Evolutionary conservation across 2,888 invertebrate species (phyloP).

Genomic region (Rhamnusium bicolor): DNA sequence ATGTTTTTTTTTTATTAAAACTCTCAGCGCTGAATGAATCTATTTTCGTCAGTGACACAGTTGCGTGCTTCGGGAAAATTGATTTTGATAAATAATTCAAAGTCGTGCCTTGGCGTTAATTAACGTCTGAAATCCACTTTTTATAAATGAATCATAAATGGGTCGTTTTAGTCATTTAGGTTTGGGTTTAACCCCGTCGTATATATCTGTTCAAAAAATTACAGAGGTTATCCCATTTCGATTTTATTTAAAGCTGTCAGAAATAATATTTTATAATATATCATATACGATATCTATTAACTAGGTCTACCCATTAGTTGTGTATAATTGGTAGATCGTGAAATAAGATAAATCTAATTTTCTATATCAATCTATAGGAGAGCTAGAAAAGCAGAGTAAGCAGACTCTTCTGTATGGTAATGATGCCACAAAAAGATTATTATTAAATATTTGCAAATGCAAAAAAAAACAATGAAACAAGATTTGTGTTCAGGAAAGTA

Average conservation of each 20-base stretch:
- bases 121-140: conserved; percentile 10
- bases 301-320: no score
- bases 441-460: no score
- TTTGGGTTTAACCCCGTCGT: conserved; percentile 1
- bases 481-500: no score
- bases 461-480: no score
- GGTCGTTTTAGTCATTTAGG: not conserved
- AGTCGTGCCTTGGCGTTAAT: conserved; percentile 11
- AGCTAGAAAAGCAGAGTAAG: no score
- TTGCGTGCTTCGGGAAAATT: conserved; percentile 28
- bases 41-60: conserved; percentile 19
- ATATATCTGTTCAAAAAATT: not conserved
- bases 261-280: no score
- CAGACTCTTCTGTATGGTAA: no score
- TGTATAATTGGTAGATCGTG: no score
- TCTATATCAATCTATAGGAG: no score
- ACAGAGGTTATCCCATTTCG: not conserved
- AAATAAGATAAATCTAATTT: no score
- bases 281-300: no score
- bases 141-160: conserved; percentile 12
- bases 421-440: no score
- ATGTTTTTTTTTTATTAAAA: not conserved
- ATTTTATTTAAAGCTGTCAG: not conserved
- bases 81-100: conserved; percentile 34
- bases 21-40: conserved; percentile 1